Conservation (phyloP, 2,888 invertebrate genomes). For the Aleiodes alternator region DNA sequence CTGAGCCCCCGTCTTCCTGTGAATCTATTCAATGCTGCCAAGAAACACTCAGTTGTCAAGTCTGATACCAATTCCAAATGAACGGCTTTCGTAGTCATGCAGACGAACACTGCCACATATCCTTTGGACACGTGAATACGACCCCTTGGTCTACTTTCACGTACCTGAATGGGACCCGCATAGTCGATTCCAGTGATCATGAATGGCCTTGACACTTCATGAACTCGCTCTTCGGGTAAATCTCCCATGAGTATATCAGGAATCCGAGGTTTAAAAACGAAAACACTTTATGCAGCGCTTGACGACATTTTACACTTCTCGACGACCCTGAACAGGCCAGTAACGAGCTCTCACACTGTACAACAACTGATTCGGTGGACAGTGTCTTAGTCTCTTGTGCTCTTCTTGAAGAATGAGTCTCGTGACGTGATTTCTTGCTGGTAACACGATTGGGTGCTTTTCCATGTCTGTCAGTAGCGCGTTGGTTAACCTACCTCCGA, state of each 20-base stretch:
- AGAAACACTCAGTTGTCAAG: too few relatives aligned
- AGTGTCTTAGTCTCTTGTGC: slow-evolving; percentile 54
- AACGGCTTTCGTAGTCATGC: too few relatives aligned
- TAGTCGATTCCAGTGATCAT: slow-evolving; percentile 47
- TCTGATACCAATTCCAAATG: too few relatives aligned
- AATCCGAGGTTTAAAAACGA: slow-evolving; percentile 25
- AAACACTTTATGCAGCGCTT: slow-evolving; percentile 63
- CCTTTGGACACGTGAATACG: not conserved
- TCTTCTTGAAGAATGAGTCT: slow-evolving; percentile 44
- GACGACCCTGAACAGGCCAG: slow-evolving; percentile 62
- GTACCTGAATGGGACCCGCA: slow-evolving; percentile 52
- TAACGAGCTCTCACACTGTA: slow-evolving; percentile 52
- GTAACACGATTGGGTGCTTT: slow-evolving; percentile 45
- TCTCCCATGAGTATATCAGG: slow-evolving; percentile 65
- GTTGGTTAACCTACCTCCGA: slow-evolving; percentile 43
- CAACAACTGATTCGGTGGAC: slow-evolving; percentile 54
- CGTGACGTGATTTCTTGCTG: slow-evolving; percentile 39
- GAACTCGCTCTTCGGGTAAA: slow-evolving; percentile 61
- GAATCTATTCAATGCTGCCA: too few relatives aligned
- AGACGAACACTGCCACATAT: too few relatives aligned
- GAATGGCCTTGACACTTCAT: slow-evolving; percentile 61
- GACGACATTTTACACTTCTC: slow-evolving; percentile 55
- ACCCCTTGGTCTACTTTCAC: slow-evolving; percentile 50
- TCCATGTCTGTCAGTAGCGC: slow-evolving; percentile 36
- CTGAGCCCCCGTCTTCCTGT: too few relatives aligned